Base-by-base conservation (phyloP, 1,140 invertebrate species). In the Microplitis mediator region DNA sequence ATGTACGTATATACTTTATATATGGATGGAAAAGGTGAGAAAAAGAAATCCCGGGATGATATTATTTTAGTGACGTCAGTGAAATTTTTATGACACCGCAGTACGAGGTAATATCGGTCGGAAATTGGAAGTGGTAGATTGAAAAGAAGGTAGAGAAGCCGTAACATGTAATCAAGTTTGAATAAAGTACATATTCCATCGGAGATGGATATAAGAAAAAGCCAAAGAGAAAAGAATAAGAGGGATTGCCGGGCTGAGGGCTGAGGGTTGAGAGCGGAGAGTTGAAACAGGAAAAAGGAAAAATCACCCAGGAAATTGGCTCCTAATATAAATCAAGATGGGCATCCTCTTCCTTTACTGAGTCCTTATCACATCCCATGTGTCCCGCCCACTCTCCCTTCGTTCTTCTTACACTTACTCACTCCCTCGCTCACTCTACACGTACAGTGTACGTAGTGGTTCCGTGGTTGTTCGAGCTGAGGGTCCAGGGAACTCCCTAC, bases 241-340 rank as follows among this genome's bases (percentile, higher is more conserved):
- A 50, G 31, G 39, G 32, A 50, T 61, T 45, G 39, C 11, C 39
- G 39, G 39, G 39, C 39, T 45, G 6, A 45, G 39, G 11, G 11
- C 39, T 1, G 39, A 45, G 39, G 39, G 11, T 5, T 45, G 23
- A 23, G 23, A 23, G 23, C 54, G 67, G 72, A 68, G 39, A 45
- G 39, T 45, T 45, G 5, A 45, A 5, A 45, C 39, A 45, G 39
- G 39, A 72, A 68, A 69, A 62, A 72, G 35, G 31, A 65, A 74
- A 71, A 74, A 71, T 64, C 61, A 69, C 71, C 63, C 61, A 73
- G 72, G 75, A 76, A 76, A 76, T 76, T 76, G 75, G 72, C 69
- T 72, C 68, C 66, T 76, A 76, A 74, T 69, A 74, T 76, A 76
- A 76, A 76, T 76, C 75, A 76, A 74, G 75, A 76, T 64, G 75